Evolutionary conservation across 2,888 invertebrate species (phyloP).

Genomic region (Endotricha flammealis): DNA sequence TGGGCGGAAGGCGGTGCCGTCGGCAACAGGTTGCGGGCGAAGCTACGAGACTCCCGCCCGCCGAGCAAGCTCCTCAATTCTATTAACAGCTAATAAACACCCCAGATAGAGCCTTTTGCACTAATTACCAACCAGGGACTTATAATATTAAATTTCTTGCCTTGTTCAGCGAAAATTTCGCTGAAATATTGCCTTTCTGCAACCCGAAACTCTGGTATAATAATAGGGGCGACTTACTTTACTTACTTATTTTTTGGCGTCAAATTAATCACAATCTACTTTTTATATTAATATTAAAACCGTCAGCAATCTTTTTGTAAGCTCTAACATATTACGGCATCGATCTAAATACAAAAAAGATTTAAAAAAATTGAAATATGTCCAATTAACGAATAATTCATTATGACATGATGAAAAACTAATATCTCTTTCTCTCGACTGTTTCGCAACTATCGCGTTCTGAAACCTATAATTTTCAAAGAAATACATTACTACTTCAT

Average conservation of each 20-base stretch:
- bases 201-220: slow-evolving; percentile 30
- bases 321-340: too few relatives aligned
- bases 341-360: too few relatives aligned
- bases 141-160: slow-evolving; percentile 52
- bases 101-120: slow-evolving; percentile 46
- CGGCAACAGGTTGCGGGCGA: slow-evolving; percentile 71
- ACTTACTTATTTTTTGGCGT: slow-evolving; percentile 13
- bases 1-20: slow-evolving; percentile 75
- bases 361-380: too few relatives aligned
- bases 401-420: too few relatives aligned
- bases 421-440: too few relatives aligned
- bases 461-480: too few relatives aligned
- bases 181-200: slow-evolving; percentile 39
- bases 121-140: slow-evolving; percentile 55
- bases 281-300: too few relatives aligned
- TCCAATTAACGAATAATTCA: too few relatives aligned
- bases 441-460: too few relatives aligned
- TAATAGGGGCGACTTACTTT: slow-evolving; percentile 23
- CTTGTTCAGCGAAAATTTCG: slow-evolving; percentile 35
- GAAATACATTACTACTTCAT: too few relatives aligned
- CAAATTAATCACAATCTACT: slow-evolving; percentile 14
- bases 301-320: too few relatives aligned
- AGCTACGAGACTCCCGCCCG: slow-evolving; percentile 48
- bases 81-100: slow-evolving; percentile 65
- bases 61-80: slow-evolving; percentile 44